A percentile compares a stretch with the other conserved stretches of the same genome.
Evolutionary conservation across 2,113 vertebrate genomes (phyloP).

Genomic region (Gymnocephalus cernua): DNA sequence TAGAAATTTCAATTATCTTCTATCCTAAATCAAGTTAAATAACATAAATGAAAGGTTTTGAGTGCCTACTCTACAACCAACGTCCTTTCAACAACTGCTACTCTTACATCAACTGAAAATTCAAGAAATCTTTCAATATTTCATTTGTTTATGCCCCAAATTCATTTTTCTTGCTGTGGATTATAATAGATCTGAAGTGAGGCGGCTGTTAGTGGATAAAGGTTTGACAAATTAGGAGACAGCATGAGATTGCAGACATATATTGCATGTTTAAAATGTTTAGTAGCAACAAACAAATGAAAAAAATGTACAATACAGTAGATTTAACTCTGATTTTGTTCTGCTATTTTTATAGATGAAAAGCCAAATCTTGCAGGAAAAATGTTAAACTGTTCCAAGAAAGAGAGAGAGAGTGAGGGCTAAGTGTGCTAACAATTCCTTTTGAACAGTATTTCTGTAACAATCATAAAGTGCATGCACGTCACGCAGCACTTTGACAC

Average conservation of each 20-base stretch:
- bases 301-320: not conserved
- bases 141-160: not conserved
- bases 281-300: not conserved
- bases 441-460: not conserved
- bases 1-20: not conserved
- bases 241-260: not conserved
- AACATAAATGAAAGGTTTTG: not conserved
- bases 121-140: not conserved
- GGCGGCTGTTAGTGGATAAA: not conserved
- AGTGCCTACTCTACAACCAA: not conserved
- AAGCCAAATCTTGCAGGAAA: not conserved
- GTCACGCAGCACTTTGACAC: conserved; percentile 4
- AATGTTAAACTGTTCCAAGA: not conserved
- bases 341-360: not conserved
- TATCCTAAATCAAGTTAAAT: conserved; percentile 7
- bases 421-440: not conserved
- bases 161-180: not conserved
- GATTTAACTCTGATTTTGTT: not conserved
- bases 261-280: not conserved
- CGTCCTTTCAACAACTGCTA: not conserved
- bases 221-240: not conserved
- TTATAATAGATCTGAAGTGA: not conserved
- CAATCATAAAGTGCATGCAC: conserved; percentile 14
- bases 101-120: not conserved
- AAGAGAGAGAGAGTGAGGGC: not conserved